These are phyloP conservation scores for Botia kubotai DNA, from an alignment of 2,797 vertebrate species.

Conservation along the genomic window DNA sequence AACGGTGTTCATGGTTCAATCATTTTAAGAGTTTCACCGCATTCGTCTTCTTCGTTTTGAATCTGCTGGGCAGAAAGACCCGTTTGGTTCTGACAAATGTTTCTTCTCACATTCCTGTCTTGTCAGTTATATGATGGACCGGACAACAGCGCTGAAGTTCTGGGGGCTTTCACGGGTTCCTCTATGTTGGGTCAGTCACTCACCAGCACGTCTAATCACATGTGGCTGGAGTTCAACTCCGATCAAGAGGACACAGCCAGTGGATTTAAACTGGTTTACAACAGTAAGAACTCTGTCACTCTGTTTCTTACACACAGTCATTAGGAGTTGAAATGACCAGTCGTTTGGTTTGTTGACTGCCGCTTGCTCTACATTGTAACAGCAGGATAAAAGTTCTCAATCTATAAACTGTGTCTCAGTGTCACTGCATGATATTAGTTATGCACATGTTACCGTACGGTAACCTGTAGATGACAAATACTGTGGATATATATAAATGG, in stretches of 20 bases:
- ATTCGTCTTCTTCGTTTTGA: too few species aligned
- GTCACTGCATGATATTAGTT: too few species aligned
- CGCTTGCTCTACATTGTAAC: too few species aligned
- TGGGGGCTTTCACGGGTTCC: constrained; percentile 87
- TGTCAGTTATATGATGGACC: constrained; percentile 94
- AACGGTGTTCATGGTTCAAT: too few species aligned
- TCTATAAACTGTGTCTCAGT: too few species aligned
- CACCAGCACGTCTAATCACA: constrained; percentile 93
- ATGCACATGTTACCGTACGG: too few species aligned
- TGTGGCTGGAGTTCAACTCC: constrained; percentile 96
- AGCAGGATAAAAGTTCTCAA: too few species aligned
- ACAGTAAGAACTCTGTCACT: constrained; percentile 83
- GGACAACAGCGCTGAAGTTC: constrained; percentile 86
- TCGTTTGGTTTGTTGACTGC: neutral
- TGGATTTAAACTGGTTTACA: constrained; percentile 92
- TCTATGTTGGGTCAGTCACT: constrained; percentile 87
- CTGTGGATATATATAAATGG: too few species aligned
- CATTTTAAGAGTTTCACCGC: too few species aligned
- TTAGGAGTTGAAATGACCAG: neutral
- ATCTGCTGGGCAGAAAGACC: neutral
- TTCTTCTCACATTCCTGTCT: constrained; percentile 32
- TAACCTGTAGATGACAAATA: too few species aligned
- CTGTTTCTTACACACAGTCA: neutral
- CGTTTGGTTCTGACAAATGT: neutral
- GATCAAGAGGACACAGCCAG: constrained; percentile 87